Conservation (phyloP, 1,140 invertebrate species). For the Caenorhabditis briggsae region DNA sequence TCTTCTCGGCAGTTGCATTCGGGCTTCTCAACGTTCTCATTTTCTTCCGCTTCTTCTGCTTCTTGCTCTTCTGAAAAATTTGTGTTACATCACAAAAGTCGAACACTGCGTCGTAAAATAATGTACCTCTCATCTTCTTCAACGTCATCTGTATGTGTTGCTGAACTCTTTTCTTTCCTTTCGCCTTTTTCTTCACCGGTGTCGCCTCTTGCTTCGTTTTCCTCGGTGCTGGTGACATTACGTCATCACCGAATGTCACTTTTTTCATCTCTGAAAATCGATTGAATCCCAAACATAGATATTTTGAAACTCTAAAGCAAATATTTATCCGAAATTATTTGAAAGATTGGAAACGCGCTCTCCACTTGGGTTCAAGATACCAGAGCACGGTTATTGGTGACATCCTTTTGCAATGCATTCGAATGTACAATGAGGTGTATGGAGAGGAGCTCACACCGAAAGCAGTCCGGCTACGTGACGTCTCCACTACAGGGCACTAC, state of each 20-base stretch:
- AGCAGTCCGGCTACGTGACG: constrained; percentile 8
- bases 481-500: neutral
- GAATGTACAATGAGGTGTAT: constrained; percentile 53
- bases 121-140: constrained; percentile 31
- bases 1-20: neutral
- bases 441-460: neutral
- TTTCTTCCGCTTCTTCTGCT: too few species aligned
- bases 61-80: neutral
- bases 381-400: constrained; percentile 43
- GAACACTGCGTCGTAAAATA: too few species aligned
- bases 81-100: too few species aligned
- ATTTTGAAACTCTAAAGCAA: too few species aligned
- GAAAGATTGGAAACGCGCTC: too few species aligned
- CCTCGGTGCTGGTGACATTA: neutral
- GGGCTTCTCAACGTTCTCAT: constrained; percentile 8
- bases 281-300: too few species aligned
- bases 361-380: too few species aligned
- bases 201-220: constrained; percentile 1
- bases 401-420: constrained; percentile 51
- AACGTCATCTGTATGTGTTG: constrained; percentile 3
- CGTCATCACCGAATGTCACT: constrained; percentile 27
- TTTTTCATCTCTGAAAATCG: neutral
- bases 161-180: neutral
- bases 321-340: too few species aligned
- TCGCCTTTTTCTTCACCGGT: neutral